Evolutionary conservation across 2,113 vertebrate genomes (phyloP).

Genomic region (Oophaga pumilio): DNA sequence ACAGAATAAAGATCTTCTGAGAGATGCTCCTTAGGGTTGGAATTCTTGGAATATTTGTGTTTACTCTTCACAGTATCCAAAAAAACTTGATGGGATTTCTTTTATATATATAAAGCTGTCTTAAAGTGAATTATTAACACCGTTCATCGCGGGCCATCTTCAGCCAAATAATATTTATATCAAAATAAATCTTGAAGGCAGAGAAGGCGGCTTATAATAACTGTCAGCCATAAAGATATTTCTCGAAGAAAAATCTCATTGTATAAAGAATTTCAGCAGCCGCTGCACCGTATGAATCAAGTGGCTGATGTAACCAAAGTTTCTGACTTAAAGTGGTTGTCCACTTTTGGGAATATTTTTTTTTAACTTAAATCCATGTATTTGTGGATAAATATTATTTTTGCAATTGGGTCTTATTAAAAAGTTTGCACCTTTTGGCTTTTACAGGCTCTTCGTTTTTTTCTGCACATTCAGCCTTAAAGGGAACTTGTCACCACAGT

Average conservation of each 20-base stretch:
- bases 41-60: background rate
- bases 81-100: background rate
- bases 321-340: background rate
- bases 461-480: too few species aligned
- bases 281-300: slow-evolving; percentile 6
- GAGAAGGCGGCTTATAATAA: slow-evolving; percentile 37
- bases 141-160: background rate
- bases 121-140: slow-evolving; percentile 1
- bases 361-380: too few species aligned
- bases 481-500: too few species aligned
- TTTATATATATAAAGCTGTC: slow-evolving; percentile 14
- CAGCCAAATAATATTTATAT: slow-evolving; percentile 26
- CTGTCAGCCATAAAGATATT: slow-evolving; percentile 30
- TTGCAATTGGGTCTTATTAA: too few species aligned
- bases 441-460: too few species aligned
- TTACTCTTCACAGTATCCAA: background rate
- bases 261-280: background rate
- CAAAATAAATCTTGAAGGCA: slow-evolving; percentile 27
- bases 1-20: background rate
- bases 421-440: too few species aligned
- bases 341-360: too few species aligned
- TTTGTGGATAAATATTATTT: too few species aligned
- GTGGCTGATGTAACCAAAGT: slow-evolving; percentile 16
- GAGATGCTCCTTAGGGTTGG: background rate
- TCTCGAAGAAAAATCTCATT: slow-evolving; percentile 33